Evolutionary conservation across 2,888 invertebrate genomes (phyloP).

Genomic region (Lutraria lutraria): DNA sequence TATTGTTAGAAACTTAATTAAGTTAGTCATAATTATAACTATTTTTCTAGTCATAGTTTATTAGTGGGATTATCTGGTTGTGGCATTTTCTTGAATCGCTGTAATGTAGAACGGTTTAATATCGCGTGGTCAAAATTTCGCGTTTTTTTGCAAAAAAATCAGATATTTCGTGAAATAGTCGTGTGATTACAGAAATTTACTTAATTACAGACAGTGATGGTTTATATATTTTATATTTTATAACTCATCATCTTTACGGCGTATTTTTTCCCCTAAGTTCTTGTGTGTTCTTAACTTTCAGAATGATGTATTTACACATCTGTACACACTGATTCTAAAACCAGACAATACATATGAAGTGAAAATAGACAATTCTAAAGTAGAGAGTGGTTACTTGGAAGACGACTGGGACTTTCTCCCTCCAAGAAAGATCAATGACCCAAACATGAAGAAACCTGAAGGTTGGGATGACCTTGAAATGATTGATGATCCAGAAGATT

Average conservation of each 20-base stretch:
- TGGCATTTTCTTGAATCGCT: no score
- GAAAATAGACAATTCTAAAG: conserved; percentile 98
- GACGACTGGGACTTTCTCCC: conserved; percentile 99
- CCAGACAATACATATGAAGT: conserved; percentile 99
- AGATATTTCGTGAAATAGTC: no score
- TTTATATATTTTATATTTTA: not conserved
- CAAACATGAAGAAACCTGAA: conserved; percentile 97
- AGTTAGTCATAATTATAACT: no score
- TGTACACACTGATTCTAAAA: conserved; percentile 97
- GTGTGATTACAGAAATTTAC: no score
- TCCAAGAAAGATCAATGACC: conserved; percentile 98
- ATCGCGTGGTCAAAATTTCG: no score
- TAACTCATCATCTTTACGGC: no score
- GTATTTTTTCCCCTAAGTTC: not conserved
- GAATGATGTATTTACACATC: conserved; percentile 98
- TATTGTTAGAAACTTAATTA: no score
- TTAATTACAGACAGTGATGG: not conserved
- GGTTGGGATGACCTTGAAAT: conserved; percentile 96
- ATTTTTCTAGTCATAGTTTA: no score
- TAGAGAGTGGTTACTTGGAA: conserved; percentile 97
- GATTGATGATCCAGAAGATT: conserved; percentile 98
- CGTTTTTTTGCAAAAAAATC: no score
- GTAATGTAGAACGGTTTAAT: no score
- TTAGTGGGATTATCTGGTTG: no score
- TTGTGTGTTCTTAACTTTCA: conserved; percentile 64